Conservation (phyloP, 2,113 vertebrate genomes). For the Syngnathus floridae region DNA sequence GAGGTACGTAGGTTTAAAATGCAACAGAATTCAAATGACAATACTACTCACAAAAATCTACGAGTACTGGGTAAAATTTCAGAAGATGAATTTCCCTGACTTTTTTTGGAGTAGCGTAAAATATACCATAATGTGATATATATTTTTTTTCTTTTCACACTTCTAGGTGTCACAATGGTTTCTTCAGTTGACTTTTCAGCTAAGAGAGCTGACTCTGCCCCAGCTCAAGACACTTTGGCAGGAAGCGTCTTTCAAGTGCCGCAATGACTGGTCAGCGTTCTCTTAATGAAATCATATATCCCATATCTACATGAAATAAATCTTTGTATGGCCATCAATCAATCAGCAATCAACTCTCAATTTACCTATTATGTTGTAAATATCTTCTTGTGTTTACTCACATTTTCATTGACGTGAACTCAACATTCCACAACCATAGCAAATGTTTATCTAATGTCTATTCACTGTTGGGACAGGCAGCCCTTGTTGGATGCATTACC, state of each 20-base stretch:
- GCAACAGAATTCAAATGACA: neutral
- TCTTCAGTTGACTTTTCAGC: constrained; percentile 71
- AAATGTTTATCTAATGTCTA: constrained; percentile 4
- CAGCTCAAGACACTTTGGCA: constrained; percentile 71
- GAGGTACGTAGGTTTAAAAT: constrained; percentile 48
- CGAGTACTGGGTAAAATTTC: neutral
- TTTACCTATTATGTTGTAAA: too few species aligned
- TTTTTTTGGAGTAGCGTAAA: neutral
- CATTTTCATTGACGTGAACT: neutral
- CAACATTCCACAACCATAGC: neutral
- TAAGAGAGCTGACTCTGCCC: constrained; percentile 64
- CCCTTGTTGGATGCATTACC: constrained; percentile 75
- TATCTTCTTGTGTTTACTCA: neutral
- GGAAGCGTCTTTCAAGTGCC: constrained; percentile 74
- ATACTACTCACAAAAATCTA: neutral
- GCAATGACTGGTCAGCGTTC: constrained; percentile 68
- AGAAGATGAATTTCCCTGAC: neutral
- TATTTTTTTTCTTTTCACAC: neutral
- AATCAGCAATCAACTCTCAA: neutral
- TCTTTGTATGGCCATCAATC: neutral
- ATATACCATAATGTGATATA: neutral
- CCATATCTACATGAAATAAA: neutral
- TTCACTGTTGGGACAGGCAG: constrained; percentile 67
- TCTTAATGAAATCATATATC: neutral
- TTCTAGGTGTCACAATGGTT: constrained; percentile 71